A percentile compares a stretch with the other conserved stretches of the same genome.
These are phyloP conservation scores for Gari tellinella DNA, from an alignment of 2,888 invertebrate genomes.

Conservation along the genomic window DNA sequence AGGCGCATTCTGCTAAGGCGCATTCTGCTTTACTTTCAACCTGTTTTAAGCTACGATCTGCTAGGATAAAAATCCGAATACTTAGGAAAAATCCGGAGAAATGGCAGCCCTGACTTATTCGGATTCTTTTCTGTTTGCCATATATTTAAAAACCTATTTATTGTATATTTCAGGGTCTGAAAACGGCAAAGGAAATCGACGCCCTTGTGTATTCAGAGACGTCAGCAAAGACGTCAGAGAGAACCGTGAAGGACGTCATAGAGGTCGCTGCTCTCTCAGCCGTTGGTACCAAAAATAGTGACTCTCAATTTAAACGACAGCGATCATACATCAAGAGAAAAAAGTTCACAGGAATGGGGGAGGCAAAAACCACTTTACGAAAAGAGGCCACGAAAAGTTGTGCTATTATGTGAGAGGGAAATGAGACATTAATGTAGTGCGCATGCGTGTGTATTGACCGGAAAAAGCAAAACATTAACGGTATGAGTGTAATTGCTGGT, in stretches of 20 bases:
- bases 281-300: slow-evolving; percentile 65
- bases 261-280: slow-evolving; percentile 88
- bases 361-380: slow-evolving; percentile 75
- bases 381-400: slow-evolving; percentile 80
- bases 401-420: slow-evolving; percentile 70
- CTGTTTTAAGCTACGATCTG: no score
- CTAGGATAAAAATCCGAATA: no score
- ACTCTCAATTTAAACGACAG: slow-evolving; percentile 65
- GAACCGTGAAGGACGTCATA: slow-evolving; percentile 88
- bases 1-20: no score
- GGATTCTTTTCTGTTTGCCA: no score
- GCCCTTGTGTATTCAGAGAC: slow-evolving; percentile 89
- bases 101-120: no score
- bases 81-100: no score
- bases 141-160: no score
- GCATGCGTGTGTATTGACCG: no score
- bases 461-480: no score
- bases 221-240: slow-evolving; percentile 87
- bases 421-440: no score
- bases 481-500: no score
- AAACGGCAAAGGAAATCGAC: slow-evolving; percentile 88
- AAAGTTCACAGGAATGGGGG: slow-evolving; percentile 76
- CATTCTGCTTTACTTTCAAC: no score
- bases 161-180: slow-evolving; percentile 87
- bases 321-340: slow-evolving; percentile 72